Evolutionary conservation across 1,140 invertebrate species (phyloP), one percentile per base, ranked within the genome.

Genomic region (Dinothrombium tinctorium): DNA sequence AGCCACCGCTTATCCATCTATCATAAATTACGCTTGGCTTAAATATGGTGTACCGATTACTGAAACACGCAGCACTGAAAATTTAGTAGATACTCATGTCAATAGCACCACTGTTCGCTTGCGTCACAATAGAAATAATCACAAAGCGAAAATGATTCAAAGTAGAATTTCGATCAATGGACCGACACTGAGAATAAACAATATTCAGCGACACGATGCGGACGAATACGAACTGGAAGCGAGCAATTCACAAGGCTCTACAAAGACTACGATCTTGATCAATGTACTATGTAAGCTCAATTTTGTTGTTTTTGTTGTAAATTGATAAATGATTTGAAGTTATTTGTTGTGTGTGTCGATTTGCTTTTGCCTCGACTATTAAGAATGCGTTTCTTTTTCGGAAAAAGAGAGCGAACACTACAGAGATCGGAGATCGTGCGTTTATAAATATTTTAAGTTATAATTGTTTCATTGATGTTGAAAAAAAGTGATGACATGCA

Each of bases 11-110:
- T 92, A 92, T 62, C 89, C 89, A 2, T 54, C 62, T 8, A 67
- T 68, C 29, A 72, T 83, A 46, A 65, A 65, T 9, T 92, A 86
- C 56, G 73, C 72, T 6, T 92, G 86, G 86, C 76, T 71, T 0
- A 57, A 57, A 47, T 47, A 54, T 4, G 17, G 39, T 14, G 12
- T 17, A 12, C 36, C 28, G 15, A 29, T 15, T 11, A 29, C 7
- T 8, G 26, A 28, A 7, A 28, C 7, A 7, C 7, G n/a, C n/a
- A n/a, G 12, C 28, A 29, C 15, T 11, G 28, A 29, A 29, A 29
- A n/a, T 29, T 11, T 11, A 29, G 28, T n/a, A n/a, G 15, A 29
- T 29, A n/a, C 28, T n/a, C 28, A 29, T n/a, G 28, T 29, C 28
- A 29, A 29, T n/a, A 29, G 28, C 28, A 29, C 4, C 28, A 29